phyloP scores from a whole-genome alignment of 2,113 vertebrate genomes.

The Danio rerio region GRCz12tu NC_133200.1:7640501-7641000 shows the following conservation, averaged over 20 bases:
- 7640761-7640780: background rate
- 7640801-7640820: background rate
- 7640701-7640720: too few species aligned
- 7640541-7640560: background rate
- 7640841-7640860: background rate
- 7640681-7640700: background rate
- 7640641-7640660: background rate
- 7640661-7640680: background rate
- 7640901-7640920: background rate
- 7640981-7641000: background rate
- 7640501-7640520: too few species aligned
- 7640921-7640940: slow-evolving; percentile 2
- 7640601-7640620: background rate
- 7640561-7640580: background rate
- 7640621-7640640: background rate
- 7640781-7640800: background rate
- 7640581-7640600: background rate
- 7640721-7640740: background rate
- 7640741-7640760: too few species aligned
- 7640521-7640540: too few species aligned
- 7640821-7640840: background rate
- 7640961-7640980: background rate
- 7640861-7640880: background rate
- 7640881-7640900: background rate
- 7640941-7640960: background rate